phyloP scores from a whole-genome alignment of 2,797 vertebrate genomes.

The Leuciscus waleckii region DNA sequence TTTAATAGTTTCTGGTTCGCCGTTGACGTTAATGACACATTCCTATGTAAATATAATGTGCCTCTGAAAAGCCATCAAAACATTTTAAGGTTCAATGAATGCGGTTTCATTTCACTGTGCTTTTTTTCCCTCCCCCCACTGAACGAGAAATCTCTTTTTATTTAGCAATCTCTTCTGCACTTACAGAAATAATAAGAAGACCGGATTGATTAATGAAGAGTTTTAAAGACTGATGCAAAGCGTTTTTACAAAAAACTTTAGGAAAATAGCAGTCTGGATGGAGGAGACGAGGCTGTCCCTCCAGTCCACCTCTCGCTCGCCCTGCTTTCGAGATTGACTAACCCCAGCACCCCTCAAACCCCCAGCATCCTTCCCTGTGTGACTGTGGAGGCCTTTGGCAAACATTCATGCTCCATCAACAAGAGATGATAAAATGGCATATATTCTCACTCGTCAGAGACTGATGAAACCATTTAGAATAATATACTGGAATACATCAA shows the following conservation, averaged over 20 bases:
- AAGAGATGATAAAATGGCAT: conserved; percentile 80
- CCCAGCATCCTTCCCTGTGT: conserved; percentile 67
- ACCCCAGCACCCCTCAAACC: conserved; percentile 51
- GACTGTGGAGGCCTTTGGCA: conserved; percentile 77
- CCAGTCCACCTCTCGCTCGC: conserved; percentile 28
- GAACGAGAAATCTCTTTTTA: conserved; percentile 87
- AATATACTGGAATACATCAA: conserved; percentile 79
- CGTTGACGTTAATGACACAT: conserved; percentile 97
- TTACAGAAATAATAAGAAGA: conserved; percentile 83
- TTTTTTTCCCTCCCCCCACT: conserved; percentile 69
- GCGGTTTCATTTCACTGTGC: conserved; percentile 84
- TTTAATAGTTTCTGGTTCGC: conserved; percentile 97
- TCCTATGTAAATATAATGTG: conserved; percentile 94
- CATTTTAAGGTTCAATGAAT: conserved; percentile 98
- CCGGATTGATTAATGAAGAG: conserved; percentile 85
- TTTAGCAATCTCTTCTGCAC: conserved; percentile 83
- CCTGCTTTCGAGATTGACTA: conserved; percentile 57
- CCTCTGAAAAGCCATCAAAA: conserved; percentile 91
- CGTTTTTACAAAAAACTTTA: conserved; percentile 80
- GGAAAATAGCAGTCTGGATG: conserved; percentile 67
- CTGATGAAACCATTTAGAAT: conserved; percentile 81
- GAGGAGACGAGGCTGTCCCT: conserved; percentile 50
- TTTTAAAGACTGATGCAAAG: conserved; percentile 84
- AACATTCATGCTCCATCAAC: conserved; percentile 77
- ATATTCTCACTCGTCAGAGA: conserved; percentile 79